A percentile compares a stretch with the other conserved stretches of the same genome.
These are phyloP conservation scores for Istiophorus platypterus DNA, from an alignment of 2,113 vertebrate genomes.

Conservation along the genomic window DNA sequence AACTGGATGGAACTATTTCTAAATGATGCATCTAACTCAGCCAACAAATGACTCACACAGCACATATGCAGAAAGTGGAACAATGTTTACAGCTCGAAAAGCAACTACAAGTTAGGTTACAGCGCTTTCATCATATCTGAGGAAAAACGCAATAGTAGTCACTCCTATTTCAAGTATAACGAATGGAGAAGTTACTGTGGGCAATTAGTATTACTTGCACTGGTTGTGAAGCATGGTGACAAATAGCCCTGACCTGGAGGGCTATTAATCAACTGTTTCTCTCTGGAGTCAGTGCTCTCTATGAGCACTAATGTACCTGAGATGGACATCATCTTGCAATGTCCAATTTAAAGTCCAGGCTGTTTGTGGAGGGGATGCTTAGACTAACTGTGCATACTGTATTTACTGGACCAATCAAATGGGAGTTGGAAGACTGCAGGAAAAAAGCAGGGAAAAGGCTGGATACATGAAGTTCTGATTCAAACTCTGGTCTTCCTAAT, in stretches of 20 bases:
- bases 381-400: slow-evolving; percentile 50
- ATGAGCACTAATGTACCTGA: slow-evolving; percentile 68
- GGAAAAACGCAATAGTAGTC: slow-evolving; percentile 31
- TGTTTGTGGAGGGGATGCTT: slow-evolving; percentile 40
- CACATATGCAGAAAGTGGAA: slow-evolving; percentile 8
- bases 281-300: slow-evolving; percentile 33
- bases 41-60: slow-evolving; percentile 10
- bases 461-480: slow-evolving; percentile 1
- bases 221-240: slow-evolving; percentile 68
- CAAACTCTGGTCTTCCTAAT: slow-evolving; percentile 19
- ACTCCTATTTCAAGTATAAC: slow-evolving; percentile 54
- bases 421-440: slow-evolving; percentile 3
- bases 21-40: not conserved
- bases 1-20: not conserved
- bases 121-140: slow-evolving; percentile 40
- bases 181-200: slow-evolving; percentile 67
- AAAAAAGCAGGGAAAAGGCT: slow-evolving; percentile 1
- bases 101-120: slow-evolving; percentile 16
- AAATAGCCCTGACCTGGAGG: slow-evolving; percentile 71
- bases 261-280: slow-evolving; percentile 77
- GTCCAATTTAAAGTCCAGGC: slow-evolving; percentile 67
- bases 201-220: slow-evolving; percentile 72
- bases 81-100: slow-evolving; percentile 23
- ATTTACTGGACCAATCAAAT: slow-evolving; percentile 69
- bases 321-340: slow-evolving; percentile 72